phyloP scores from a whole-genome alignment of 2,113 vertebrate genomes.

The Actenoides lindsayi region DNA sequence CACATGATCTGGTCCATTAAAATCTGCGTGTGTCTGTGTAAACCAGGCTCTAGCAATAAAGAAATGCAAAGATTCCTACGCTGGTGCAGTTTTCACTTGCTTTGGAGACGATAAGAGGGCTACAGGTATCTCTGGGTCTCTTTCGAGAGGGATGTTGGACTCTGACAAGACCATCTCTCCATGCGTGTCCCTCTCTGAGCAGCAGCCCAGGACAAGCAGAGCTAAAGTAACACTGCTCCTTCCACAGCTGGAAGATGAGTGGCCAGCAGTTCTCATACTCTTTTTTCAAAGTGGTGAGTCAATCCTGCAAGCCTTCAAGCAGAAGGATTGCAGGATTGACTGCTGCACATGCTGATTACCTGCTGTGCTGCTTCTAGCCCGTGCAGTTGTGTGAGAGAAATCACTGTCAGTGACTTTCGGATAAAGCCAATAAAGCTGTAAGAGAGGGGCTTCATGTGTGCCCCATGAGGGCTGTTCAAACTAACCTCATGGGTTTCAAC shows the following conservation, averaged over 20 bases:
- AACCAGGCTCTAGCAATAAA: not conserved
- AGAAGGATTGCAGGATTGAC: not conserved
- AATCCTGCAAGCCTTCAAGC: not conserved
- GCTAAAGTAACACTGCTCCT: fast-evolving
- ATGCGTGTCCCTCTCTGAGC: not conserved
- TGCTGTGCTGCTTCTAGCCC: not conserved
- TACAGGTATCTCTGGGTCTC: fast-evolving
- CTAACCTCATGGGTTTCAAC: not conserved
- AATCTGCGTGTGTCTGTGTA: not conserved
- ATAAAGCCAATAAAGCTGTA: not conserved
- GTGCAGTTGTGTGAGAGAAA: not conserved
- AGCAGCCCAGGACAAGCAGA: not conserved
- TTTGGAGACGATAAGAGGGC: not conserved
- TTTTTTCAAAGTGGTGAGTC: not conserved
- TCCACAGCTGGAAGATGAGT: not conserved
- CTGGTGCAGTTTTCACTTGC: not conserved
- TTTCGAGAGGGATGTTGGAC: not conserved
- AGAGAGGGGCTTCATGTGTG: not conserved
- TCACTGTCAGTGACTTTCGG: not conserved
- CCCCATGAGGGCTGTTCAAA: not conserved
- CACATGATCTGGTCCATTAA: not conserved
- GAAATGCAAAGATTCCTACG: not conserved
- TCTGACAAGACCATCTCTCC: fast-evolving
- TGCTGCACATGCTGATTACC: not conserved
- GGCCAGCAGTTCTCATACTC: not conserved